phyloP scores from a whole-genome alignment of 2,113 vertebrate genomes.

The Syrmaticus mikado region DNA sequence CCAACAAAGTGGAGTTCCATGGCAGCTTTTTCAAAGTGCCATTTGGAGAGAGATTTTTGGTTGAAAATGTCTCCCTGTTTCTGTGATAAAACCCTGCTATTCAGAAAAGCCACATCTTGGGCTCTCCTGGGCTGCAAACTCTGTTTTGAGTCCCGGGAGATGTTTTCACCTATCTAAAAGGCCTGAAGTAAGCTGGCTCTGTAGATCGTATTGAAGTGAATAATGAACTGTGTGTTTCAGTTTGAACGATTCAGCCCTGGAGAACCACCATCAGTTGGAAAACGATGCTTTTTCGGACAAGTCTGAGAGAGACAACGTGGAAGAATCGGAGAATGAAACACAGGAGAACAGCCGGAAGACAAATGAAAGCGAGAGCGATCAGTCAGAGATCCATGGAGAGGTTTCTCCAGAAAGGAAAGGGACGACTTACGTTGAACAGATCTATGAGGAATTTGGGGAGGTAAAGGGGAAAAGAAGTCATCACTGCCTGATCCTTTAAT shows the following conservation, averaged over 20 bases:
- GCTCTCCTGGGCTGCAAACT: background rate
- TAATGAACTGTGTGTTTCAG: conserved; percentile 72
- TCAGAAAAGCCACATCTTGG: background rate
- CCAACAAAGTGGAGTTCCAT: background rate
- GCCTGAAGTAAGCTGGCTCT: background rate
- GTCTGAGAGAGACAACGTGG: conserved; percentile 87
- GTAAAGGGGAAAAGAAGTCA: conserved; percentile 65
- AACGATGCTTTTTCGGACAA: conserved; percentile 91
- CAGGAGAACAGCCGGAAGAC: conserved; percentile 86
- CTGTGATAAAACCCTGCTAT: background rate
- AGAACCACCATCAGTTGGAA: conserved; percentile 85
- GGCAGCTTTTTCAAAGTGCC: background rate
- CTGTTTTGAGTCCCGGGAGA: background rate
- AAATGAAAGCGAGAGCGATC: conserved; percentile 88
- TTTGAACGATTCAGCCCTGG: conserved; percentile 84
- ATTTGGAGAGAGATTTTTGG: background rate
- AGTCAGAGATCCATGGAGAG: conserved; percentile 82
- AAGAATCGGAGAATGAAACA: conserved; percentile 85
- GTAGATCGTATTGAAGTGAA: background rate
- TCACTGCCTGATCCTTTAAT: background rate
- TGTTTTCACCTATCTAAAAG: background rate
- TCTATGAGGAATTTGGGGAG: conserved; percentile 91
- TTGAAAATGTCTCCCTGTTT: background rate
- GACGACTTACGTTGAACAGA: conserved; percentile 90
- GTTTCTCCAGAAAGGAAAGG: conserved; percentile 74